Evolutionary conservation across 2,888 invertebrate species (phyloP), one percentile per base, ranked within the genome.

Genomic region (Pandemis heparana): DNA sequence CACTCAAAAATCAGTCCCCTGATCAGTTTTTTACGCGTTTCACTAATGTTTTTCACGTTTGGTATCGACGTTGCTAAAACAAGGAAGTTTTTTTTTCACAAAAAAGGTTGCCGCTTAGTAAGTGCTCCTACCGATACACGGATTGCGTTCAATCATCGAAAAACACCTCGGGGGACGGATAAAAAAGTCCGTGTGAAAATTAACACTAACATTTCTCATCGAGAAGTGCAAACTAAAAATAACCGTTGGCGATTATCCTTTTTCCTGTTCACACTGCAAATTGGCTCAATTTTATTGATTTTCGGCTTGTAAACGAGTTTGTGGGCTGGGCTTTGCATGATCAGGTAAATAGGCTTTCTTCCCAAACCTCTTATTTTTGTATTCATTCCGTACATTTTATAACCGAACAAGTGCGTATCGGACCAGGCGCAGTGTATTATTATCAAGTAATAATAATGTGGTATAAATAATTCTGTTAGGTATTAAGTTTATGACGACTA

Each of bases 131-230:
- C 85, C 85, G 80, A 75, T 79, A 78, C 79, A 78, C 81, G 81
- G 83, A 81, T 85, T 86, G 87, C 85, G 83, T 89, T 90, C 86
- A 90, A 92, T 92, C 88, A 90, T 87, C 51, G 72, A 81, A 78
- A 77, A 77, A 79, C 75, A 79, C 80, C 85, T 78, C 81, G 14
- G 77, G 85, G 85, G 85, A 82, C 78, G 76, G 75, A 81, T 85
- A 86, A 85, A 88, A 87, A 85, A 85, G 66, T 78, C 81, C 81
- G 87, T 86, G 90, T 89, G 87, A 90, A 89, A 87, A 89, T 88
- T 85, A 87, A 88, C 87, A 85, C 81, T 85, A 85, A 48, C 80
- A 81, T 83, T 81, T 74, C 70, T 78, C 78, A 59, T 62, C 70
- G 70, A 74, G 71, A 76, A 78, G 74, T 71, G 74, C 51, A 63